Conservation (phyloP, 2,113 vertebrate species). For the Colossoma macropomum region DNA sequence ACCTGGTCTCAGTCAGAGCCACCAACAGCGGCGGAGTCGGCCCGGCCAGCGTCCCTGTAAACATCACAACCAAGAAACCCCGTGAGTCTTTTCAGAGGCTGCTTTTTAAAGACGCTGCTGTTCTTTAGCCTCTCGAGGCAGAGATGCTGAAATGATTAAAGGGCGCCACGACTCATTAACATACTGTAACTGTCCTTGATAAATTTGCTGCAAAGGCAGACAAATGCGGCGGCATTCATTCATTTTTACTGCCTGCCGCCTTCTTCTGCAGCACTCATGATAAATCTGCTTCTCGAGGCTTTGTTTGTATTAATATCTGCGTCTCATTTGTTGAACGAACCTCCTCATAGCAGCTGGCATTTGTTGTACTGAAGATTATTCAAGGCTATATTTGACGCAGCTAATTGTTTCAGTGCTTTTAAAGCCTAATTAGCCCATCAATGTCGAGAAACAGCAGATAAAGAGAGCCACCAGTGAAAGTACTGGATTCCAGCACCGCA, state of each 20-base stretch:
- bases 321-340: not conserved
- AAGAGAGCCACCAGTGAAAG: not conserved
- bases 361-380: constrained; percentile 6
- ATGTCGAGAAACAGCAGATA: not conserved
- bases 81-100: constrained; percentile 77
- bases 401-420: constrained; percentile 14
- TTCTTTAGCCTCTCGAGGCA: not conserved
- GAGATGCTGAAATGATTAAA: constrained; percentile 21
- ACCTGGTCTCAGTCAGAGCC: constrained; percentile 84
- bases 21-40: constrained; percentile 89
- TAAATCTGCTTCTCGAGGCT: constrained; percentile 11
- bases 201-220: constrained; percentile 23
- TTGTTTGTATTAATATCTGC: constrained; percentile 33
- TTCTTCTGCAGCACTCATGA: not conserved
- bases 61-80: constrained; percentile 90
- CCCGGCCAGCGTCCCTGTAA: constrained; percentile 80
- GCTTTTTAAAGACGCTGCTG: not conserved
- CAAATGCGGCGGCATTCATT: not conserved
- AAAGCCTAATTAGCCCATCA: not conserved
- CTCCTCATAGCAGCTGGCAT: not conserved
- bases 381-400: not conserved
- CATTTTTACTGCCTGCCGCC: not conserved
- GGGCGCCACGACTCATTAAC: constrained; percentile 9
- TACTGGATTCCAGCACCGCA: not conserved
- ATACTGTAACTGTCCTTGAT: constrained; percentile 29